Percentiles rank a stretch among this genome's conserved stretches.
phyloP scores from a whole-genome alignment of 2,888 invertebrate genomes.

The Caenorhabditis sulstoni region DNA sequence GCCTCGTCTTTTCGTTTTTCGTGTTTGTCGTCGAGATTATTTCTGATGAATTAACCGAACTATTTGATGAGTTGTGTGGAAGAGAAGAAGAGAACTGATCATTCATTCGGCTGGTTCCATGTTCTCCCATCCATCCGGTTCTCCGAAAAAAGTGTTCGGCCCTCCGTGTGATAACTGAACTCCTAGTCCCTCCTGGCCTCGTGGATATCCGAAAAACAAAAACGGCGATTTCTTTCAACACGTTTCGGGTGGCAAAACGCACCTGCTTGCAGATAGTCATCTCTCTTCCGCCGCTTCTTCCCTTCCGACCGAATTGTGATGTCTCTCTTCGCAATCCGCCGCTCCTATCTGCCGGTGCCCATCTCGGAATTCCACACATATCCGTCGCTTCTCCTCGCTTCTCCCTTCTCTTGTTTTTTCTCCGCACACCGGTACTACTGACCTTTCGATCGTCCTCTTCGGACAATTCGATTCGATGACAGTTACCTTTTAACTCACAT shows the following conservation, averaged over 20 bases:
- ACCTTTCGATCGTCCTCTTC: conserved; percentile 3
- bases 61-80: conserved; percentile 51
- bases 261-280: conserved; percentile 36
- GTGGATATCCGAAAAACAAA: conserved; percentile 17
- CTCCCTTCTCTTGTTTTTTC: conserved; percentile 18
- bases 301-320: conserved; percentile 49
- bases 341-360: conserved; percentile 45
- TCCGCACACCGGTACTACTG: neutral
- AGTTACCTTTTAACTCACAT: conserved; percentile 56
- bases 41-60: conserved; percentile 58
- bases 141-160: neutral
- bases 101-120: conserved; percentile 46
- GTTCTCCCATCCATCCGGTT: conserved; percentile 32
- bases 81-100: conserved; percentile 26
- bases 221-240: conserved; percentile 28
- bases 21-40: conserved; percentile 50
- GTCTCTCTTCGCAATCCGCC: conserved; percentile 38
- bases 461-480: no score
- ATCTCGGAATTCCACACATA: conserved; percentile 52
- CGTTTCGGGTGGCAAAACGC: conserved; percentile 35
- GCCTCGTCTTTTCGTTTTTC: conserved; percentile 19
- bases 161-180: neutral
- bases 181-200: neutral
- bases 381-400: conserved; percentile 21
- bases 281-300: conserved; percentile 4